phyloP scores from a whole-genome alignment of 1,140 invertebrate genomes.

The Drosophila obscura region DNA sequence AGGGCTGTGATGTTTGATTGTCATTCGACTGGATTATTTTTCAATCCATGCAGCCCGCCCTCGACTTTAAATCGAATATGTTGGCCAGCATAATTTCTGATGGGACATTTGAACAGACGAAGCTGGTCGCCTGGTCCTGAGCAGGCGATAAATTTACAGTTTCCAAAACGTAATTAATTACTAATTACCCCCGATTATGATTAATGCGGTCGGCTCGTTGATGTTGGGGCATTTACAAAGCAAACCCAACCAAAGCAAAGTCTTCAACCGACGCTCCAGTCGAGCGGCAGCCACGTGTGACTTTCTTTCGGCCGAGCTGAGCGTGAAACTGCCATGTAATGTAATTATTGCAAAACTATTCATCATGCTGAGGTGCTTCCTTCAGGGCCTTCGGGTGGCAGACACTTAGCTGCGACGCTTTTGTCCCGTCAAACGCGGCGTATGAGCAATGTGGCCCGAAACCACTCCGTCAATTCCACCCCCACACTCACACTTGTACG shows the following conservation, averaged over 20 bases:
- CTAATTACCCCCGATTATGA: conserved; percentile 73
- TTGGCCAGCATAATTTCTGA: conserved; percentile 55
- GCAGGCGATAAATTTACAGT: conserved; percentile 67
- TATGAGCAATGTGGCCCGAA: conserved; percentile 35
- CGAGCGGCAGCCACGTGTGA: conserved; percentile 68
- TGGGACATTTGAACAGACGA: conserved; percentile 40
- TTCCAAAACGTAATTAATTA: conserved; percentile 76
- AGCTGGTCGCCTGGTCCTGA: background rate
- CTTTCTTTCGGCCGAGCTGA: conserved; percentile 54
- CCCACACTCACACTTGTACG: background rate
- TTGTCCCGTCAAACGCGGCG: conserved; percentile 45
- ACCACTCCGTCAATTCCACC: conserved; percentile 1
- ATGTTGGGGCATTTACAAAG: conserved; percentile 36
- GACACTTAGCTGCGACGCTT: conserved; percentile 53
- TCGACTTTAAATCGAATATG: background rate
- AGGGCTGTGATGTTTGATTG: conserved; percentile 22
- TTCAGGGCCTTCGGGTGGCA: conserved; percentile 34
- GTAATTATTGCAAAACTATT: conserved; percentile 79
- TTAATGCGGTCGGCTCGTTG: conserved; percentile 54
- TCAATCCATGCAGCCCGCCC: conserved; percentile 24
- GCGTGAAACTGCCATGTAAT: conserved; percentile 75
- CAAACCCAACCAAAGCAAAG: conserved; percentile 3
- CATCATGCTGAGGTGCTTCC: conserved; percentile 68
- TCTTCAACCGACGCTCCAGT: conserved; percentile 20
- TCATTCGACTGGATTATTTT: conserved; percentile 42